Evolutionary conservation across 92 coral and sea anemone species (phyloP), one percentile per base, ranked within the genome.

Genomic region (Parazoanthus darwini): DNA sequence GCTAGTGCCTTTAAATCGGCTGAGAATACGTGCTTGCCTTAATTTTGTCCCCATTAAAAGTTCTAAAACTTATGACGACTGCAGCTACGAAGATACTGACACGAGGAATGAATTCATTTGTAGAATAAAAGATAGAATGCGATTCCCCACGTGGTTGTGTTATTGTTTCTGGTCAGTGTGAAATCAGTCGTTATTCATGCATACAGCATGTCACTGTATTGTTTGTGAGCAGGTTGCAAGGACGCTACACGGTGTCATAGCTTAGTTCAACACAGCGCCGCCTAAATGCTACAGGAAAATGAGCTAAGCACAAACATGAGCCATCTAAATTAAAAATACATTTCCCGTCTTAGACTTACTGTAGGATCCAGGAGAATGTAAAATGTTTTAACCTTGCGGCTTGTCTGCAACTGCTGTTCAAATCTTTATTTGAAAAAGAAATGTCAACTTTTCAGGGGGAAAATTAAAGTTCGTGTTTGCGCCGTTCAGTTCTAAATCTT

Each of bases 181-280:
- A 84, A 84, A 35, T 84, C 78, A 84, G 29, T 46, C 16, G 87
- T 84, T 84, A 84, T 7, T 84, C 79, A 84, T 84, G 87, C 87
- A 84, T 84, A 84, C 42, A 84, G 16, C 50, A 58, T 58, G 33
- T 26, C 38, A 6, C 14, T 67, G 35, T 15, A 50, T n/a, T 35
- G 85, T 58, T 36, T 26, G 36, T 71, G 37, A 36, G 26, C 87
- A 84, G 87, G 87, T 84, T 22, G 23, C 13, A 0, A 10, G 59
- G 23, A 26, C 33, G 44, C 67, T 43, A 6, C 79, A 71, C 29
- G 78, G 79, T 44, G 42, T 6, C 33, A 48, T 46, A 84, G 48
- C 87, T 44, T 33, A 3, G 37, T 71, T 84, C 67, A 84, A 25
- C 29, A 48, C 43, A 84, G 87, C 87, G 79, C 65, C 79, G 44